Conservation (phyloP, 92 coral and sea anemone species). For the Plumapathes pennacea region DNA sequence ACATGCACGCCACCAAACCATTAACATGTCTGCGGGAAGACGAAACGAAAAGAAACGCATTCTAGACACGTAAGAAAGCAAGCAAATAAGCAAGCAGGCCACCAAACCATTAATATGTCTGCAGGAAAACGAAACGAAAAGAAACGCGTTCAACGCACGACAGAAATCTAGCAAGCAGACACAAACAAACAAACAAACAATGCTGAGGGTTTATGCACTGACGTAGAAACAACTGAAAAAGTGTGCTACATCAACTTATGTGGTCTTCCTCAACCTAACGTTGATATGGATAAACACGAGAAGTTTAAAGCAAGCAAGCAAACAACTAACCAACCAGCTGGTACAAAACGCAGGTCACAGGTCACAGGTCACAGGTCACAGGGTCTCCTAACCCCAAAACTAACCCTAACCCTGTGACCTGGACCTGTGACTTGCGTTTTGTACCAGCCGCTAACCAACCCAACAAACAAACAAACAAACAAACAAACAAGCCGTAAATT, state of each 20-base stretch:
- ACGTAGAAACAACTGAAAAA: neutral
- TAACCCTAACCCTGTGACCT: too few species aligned
- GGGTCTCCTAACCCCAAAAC: too few species aligned
- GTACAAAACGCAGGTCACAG: too few species aligned
- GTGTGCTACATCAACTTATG: neutral
- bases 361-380: too few species aligned
- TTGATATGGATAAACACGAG: too few species aligned
- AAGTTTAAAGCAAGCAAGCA: too few species aligned
- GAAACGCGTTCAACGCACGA: neutral
- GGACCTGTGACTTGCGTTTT: too few species aligned
- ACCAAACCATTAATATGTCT: constrained; percentile 85
- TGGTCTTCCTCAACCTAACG: neutral
- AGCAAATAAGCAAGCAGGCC: constrained; percentile 41
- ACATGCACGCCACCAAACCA: constrained; percentile 78
- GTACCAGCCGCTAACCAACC: too few species aligned
- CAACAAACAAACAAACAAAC: too few species aligned
- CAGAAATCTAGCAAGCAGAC: neutral
- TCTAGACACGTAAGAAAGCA: neutral
- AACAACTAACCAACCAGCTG: too few species aligned
- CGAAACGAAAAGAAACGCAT: neutral
- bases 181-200: neutral
- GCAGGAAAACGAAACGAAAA: neutral
- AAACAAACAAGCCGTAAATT: too few species aligned
- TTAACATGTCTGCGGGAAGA: constrained; percentile 64
- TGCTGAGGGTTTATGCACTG: neutral